These are phyloP conservation scores for Grapholita molesta DNA, from an alignment of 1,140 invertebrate species.

Conservation along the genomic window DNA sequence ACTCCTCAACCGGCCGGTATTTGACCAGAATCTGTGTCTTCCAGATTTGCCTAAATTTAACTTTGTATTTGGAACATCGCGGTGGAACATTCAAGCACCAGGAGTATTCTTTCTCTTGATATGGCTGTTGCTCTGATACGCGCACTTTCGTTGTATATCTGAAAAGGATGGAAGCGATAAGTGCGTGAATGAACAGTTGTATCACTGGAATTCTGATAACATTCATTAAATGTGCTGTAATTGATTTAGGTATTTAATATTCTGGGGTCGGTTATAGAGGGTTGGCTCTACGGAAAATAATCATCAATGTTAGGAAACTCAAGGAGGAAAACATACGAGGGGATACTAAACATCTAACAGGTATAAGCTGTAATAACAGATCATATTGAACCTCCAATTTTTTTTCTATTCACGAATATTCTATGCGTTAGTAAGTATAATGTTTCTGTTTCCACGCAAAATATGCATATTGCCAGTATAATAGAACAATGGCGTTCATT, in stretches of 20 bases:
- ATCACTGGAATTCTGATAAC: background rate
- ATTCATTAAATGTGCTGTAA: no score
- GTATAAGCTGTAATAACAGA: no score
- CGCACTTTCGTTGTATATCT: slow-evolving; percentile 86
- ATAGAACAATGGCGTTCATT: background rate
- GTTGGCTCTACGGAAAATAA: no score
- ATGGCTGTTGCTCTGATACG: slow-evolving; percentile 88
- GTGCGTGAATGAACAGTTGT: background rate
- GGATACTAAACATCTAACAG: no score
- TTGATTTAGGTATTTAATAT: no score
- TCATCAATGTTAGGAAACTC: no score
- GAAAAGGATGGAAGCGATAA: slow-evolving; percentile 35
- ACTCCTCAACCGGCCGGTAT: slow-evolving; percentile 87
- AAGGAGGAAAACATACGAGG: no score
- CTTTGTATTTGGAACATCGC: slow-evolving; percentile 90
- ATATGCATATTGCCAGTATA: background rate
- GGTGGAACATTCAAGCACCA: slow-evolving; percentile 92
- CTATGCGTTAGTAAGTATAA: background rate
- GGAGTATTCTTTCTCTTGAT: slow-evolving; percentile 86
- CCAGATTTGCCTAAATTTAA: slow-evolving; percentile 85
- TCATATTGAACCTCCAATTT: no score
- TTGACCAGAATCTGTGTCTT: slow-evolving; percentile 86
- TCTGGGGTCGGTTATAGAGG: no score
- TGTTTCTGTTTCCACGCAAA: background rate
- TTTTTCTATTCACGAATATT: background rate